Evolutionary conservation across 2,888 invertebrate species (phyloP), one percentile per base, ranked within the genome.

Genomic region (Crossocerus cetratus): DNA sequence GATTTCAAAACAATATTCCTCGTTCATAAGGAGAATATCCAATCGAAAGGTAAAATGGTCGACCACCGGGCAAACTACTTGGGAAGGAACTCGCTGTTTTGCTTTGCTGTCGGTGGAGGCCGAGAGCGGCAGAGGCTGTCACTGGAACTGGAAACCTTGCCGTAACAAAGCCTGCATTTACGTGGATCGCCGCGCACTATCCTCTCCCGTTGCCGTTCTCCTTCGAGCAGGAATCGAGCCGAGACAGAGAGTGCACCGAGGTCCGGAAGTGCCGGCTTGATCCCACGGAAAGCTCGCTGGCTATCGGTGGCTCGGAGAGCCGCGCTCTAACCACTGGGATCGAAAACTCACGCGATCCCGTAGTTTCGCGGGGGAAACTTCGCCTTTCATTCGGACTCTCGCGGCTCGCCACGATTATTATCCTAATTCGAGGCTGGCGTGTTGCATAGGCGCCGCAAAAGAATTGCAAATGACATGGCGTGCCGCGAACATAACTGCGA

Each of bases 391-490:
- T 62, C 42, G 62, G 49, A 61, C n/a, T n/a, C n/a, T 61, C n/a
- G 32, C 32, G 44, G 23, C 53, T 21, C 59, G 23, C 66, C 59
- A 32, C 66, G 77, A 77, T 81, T 79, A 77, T 79, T 72, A 72
- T 67, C 74, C 80, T 82, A 82, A 82, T 82, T 74, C 80, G 75
- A 66, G 63, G 57, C 70, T 82, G 56, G 74, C 82, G 82, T 82
- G 82, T 42, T 49, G 49, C 49, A 14, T 49, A 32, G 14, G 69
- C 74, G 77, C 70, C 72, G n/a, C n/a, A n/a, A 72, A 81, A 65
- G 65, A 72, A 81, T 78, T 64, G 74, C 72, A 68, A 61, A 70
- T 69, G 69, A 67, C 64, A 59, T 76, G 61, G 76, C 76, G 65
- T 69, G 70, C 72, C 72, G 72, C 68, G 66, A 60, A 61, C 59